Base-by-base conservation (phyloP, 2,888 invertebrate species). In the Nephrocerus scutellatus region DNA sequence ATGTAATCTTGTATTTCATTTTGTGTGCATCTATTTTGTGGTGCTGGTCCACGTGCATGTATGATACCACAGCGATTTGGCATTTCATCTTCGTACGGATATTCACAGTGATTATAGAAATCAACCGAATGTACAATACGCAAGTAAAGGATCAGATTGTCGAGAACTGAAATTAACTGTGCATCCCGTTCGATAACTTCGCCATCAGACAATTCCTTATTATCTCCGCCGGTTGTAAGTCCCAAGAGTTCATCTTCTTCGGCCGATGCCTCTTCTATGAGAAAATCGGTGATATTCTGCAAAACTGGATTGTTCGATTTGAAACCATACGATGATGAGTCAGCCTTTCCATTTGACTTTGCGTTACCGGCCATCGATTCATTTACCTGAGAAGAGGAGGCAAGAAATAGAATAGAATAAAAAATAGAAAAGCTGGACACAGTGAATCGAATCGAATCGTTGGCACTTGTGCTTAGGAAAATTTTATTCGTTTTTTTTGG, bases 81-180 rank as follows among this genome's bases (percentile, higher is more conserved):
- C 98, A 99, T 99, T 68, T 96, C 95, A 65, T 99, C 98, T 68
- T 99, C 98, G 57, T 95, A 93, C 0, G 96, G 93, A 70, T 99
- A 99, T 62, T 98, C 97, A 60, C 92, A 93, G 60, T 93, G 93
- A 70, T 96, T 96, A 71, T 99, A 99, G 66, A 92, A 99, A 68
- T 99, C 98, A 36, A 98, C 87, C 0, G 97, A 97, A 68, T 99
- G 96, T 1, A 99, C 98, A 30, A 98, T 77, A 32, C 98, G 80
- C 55, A 99, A 72, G 64, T 99, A 99, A 34, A 97, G 66, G 33
- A 99, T 80, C 43, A 99, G 76, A 31, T 84, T 78, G 57, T 82
- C 82, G 35, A 81, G 56, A 41, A 89, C 91, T 45, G 79, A 74
- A 43, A 85, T 72, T 18, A 88, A 66, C 24, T 72, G 70, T 29